phyloP scores from a whole-genome alignment of 2,888 invertebrate genomes.

The Pegoplata infirma region DNA sequence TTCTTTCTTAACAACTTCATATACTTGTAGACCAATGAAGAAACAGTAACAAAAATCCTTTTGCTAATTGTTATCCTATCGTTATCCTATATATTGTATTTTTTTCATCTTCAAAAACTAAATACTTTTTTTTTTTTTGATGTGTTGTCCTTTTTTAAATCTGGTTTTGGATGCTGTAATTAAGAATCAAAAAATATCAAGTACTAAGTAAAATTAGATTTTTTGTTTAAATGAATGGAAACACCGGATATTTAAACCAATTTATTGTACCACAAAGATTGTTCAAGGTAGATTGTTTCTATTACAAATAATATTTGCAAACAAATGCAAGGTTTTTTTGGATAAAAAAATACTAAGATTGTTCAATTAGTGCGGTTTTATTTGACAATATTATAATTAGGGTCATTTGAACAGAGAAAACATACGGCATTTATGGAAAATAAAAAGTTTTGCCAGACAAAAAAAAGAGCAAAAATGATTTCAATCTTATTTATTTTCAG shows the following conservation, averaged over 20 bases:
- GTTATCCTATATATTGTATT: conserved; percentile 36
- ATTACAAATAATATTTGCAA: conserved; percentile 47
- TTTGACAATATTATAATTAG: conserved; percentile 54
- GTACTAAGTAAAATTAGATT: conserved; percentile 4
- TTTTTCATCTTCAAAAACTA: not conserved
- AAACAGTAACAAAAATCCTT: conserved; percentile 30
- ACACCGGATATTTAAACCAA: conserved; percentile 56
- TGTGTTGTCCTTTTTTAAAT: conserved; percentile 17
- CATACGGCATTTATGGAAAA: conserved; percentile 16
- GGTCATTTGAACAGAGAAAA: conserved; percentile 4
- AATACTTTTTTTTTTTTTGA: conserved; percentile 2
- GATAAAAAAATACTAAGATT: conserved; percentile 33
- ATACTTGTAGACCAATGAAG: conserved; percentile 30
- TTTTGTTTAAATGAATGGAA: conserved; percentile 42
- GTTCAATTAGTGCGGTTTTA: conserved; percentile 65
- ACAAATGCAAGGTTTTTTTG: conserved; percentile 16
- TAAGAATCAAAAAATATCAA: conserved; percentile 36
- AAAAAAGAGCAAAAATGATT: not conserved
- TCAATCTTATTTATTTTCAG: not conserved
- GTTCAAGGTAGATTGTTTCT: conserved; percentile 47
- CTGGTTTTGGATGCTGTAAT: conserved; percentile 41
- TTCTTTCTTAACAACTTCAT: conserved; percentile 43
- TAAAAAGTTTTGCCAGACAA: not conserved
- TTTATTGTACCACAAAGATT: conserved; percentile 56
- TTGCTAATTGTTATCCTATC: conserved; percentile 66